Conservation (phyloP, 2,888 invertebrate species). For the Drosophila helvetica region DNA sequence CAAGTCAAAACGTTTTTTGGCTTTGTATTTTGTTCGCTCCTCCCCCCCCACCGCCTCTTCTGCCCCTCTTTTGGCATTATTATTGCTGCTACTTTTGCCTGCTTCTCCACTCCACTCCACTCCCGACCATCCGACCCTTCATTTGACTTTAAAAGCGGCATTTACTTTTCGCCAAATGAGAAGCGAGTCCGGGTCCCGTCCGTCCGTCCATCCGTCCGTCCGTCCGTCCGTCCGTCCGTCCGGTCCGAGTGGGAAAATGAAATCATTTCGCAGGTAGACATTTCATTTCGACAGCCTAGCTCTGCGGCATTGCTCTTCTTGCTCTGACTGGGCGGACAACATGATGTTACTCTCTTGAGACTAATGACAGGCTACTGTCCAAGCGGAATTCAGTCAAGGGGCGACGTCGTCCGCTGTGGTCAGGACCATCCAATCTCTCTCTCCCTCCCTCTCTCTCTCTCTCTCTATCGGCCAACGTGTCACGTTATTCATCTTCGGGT, state of each 20-base stretch:
- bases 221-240: not conserved
- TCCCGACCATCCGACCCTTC: slow-evolving; percentile 47
- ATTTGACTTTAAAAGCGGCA: slow-evolving; percentile 57
- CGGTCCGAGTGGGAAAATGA: slow-evolving; percentile 9
- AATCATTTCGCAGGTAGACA: slow-evolving; percentile 26
- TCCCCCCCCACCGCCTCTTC: not conserved
- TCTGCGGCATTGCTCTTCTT: slow-evolving; percentile 3
- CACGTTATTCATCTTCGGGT: too few relatives aligned
- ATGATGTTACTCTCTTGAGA: not conserved
- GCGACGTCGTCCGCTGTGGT: too few relatives aligned
- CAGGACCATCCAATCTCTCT: too few relatives aligned
- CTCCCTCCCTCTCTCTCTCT: too few relatives aligned
- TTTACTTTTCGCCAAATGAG: slow-evolving; percentile 42
- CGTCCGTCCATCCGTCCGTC: too few relatives aligned
- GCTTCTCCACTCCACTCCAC: not conserved
- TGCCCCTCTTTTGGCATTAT: slow-evolving; percentile 10
- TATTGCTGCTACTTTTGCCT: slow-evolving; percentile 20
- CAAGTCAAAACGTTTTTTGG: slow-evolving; percentile 43
- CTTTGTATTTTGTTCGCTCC: not conserved
- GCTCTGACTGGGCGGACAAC: slow-evolving; percentile 9
- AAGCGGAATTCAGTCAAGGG: too few relatives aligned
- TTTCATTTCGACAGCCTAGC: not conserved
- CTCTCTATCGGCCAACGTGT: too few relatives aligned
- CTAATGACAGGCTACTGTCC: not conserved
- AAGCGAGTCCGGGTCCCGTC: slow-evolving; percentile 2